A percentile compares a stretch with the other conserved stretches of the same genome.
These are phyloP conservation scores for Panurus biarmicus DNA, from an alignment of 2,113 vertebrate genomes.

Conservation along the genomic window DNA sequence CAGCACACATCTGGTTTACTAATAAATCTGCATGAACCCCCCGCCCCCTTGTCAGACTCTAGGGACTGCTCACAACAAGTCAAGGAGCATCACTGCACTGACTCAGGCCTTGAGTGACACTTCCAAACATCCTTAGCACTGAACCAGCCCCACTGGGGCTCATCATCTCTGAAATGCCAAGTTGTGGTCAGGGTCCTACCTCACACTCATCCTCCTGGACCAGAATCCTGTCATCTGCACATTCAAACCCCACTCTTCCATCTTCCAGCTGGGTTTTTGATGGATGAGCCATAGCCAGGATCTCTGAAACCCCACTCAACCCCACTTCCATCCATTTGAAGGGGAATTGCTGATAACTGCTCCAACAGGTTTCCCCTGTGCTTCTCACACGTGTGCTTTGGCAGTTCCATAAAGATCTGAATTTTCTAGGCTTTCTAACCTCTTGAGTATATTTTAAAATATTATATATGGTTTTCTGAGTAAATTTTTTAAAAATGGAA, in stretches of 20 bases:
- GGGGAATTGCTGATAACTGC: background rate
- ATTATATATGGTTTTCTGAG: no score
- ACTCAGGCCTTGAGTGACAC: background rate
- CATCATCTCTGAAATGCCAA: background rate
- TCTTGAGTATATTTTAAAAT: background rate
- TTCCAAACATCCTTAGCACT: background rate
- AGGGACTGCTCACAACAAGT: background rate
- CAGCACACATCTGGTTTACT: background rate
- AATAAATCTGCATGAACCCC: background rate
- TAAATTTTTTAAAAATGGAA: background rate
- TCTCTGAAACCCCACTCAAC: background rate
- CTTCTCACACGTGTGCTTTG: background rate
- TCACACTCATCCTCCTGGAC: background rate
- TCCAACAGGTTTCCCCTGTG: background rate
- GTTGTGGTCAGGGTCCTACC: no score
- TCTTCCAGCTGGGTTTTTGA: background rate
- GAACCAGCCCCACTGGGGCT: rapidly evolving
- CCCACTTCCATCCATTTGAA: background rate
- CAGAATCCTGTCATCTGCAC: background rate
- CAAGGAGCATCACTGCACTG: background rate
- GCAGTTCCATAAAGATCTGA: background rate
- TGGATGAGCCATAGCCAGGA: background rate
- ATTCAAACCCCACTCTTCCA: background rate
- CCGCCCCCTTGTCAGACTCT: no score
- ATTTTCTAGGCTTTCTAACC: background rate